A percentile compares a stretch with the other conserved stretches of the same genome.
Conservation (phyloP, 1,140 invertebrate genomes). For the Manduca sexta region DNA sequence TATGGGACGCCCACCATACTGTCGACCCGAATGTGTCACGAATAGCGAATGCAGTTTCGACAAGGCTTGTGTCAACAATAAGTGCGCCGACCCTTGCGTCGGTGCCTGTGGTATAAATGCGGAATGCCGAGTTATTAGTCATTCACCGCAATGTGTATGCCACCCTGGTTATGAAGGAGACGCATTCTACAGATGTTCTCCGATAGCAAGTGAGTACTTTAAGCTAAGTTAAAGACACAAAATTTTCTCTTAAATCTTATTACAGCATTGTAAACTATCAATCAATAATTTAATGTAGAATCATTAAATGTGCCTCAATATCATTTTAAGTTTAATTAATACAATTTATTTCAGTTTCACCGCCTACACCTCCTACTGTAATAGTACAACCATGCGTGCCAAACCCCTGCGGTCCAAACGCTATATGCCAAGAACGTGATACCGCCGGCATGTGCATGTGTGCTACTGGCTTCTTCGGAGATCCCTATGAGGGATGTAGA, state of each 20-base stretch:
- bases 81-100: constrained; percentile 84
- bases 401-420: constrained; percentile 81
- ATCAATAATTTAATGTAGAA: too few species aligned
- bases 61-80: constrained; percentile 81
- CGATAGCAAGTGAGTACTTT: constrained; percentile 31
- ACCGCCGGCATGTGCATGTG: constrained; percentile 82
- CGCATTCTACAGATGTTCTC: constrained; percentile 77
- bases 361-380: constrained; percentile 19
- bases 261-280: too few species aligned
- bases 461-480: constrained; percentile 79
- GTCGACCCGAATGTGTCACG: constrained; percentile 80
- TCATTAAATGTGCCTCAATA: too few species aligned
- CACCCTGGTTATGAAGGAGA: constrained; percentile 79
- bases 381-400: constrained; percentile 53
- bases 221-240: too few species aligned
- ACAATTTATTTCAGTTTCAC: constrained; percentile 26
- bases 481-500: constrained; percentile 83
- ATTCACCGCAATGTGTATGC: constrained; percentile 83
- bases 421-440: constrained; percentile 79
- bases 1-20: constrained; percentile 79
- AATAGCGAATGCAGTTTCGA: constrained; percentile 82
- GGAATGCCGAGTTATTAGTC: constrained; percentile 82
- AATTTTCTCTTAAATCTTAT: too few species aligned
- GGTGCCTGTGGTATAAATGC: constrained; percentile 83
- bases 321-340: neutral